Percentiles rank a stretch among this genome's conserved stretches.
Evolutionary conservation across 2,888 invertebrate species (phyloP).

Genomic region (Chrysina gloriosa): DNA sequence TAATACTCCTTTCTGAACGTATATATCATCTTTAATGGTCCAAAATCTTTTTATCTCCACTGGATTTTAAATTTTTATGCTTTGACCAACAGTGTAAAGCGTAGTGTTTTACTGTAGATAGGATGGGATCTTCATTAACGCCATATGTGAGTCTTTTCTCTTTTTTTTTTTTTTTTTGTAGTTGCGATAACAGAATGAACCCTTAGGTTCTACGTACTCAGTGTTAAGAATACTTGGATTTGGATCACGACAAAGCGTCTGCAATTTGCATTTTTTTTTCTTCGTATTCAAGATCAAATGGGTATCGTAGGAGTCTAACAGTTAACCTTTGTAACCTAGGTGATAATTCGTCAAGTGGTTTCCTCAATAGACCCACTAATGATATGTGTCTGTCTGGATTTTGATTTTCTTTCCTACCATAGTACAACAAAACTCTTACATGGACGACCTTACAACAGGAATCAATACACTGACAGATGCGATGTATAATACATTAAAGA

Average conservation of each 20-base stretch:
- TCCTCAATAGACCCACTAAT: too few species aligned
- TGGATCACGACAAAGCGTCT: too few species aligned
- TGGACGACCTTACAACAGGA: constrained; percentile 7
- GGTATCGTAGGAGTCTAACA: too few species aligned
- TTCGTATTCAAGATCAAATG: too few species aligned
- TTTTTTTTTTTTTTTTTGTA: neutral
- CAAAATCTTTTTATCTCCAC: constrained; percentile 10
- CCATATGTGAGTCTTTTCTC: constrained; percentile 9
- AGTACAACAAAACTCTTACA: neutral
- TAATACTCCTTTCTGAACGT: neutral
- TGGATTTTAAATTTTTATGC: constrained; percentile 18
- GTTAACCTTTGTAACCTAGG: too few species aligned
- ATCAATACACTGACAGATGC: neutral
- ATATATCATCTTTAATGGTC: constrained; percentile 2
- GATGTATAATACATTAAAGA: neutral
- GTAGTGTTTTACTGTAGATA: constrained; percentile 21
- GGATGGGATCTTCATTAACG: constrained; percentile 17
- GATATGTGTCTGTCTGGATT: too few species aligned
- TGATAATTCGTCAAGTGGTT: too few species aligned
- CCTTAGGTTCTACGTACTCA: too few species aligned
- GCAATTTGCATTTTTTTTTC: too few species aligned
- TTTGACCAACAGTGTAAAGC: constrained; percentile 28
- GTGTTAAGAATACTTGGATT: too few species aligned
- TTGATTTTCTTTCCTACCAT: too few species aligned
- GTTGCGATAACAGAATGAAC: neutral